These are phyloP conservation scores for Callaeas wilsoni DNA, from an alignment of 2,113 vertebrate genomes.

Conservation along the genomic window DNA sequence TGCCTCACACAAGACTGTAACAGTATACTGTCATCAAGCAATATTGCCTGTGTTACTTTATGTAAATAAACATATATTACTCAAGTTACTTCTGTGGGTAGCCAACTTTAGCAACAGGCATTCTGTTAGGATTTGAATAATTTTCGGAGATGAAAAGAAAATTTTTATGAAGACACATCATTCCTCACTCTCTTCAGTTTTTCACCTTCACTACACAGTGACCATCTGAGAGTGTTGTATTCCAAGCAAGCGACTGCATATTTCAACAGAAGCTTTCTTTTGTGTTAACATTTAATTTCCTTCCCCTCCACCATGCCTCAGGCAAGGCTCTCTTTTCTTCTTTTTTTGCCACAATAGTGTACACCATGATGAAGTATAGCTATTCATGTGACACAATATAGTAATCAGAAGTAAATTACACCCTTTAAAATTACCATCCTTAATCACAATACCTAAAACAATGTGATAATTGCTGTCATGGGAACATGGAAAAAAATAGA, in stretches of 20 bases:
- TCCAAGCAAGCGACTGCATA: not conserved
- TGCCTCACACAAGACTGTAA: not conserved
- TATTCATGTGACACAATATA: conserved; percentile 32
- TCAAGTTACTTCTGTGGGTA: not conserved
- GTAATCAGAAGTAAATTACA: conserved; percentile 51
- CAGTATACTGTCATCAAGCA: not conserved
- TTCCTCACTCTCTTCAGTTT: not conserved
- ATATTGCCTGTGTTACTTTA: not conserved
- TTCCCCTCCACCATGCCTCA: not conserved
- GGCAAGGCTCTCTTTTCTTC: not conserved
- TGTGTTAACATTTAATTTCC: conserved; percentile 15
- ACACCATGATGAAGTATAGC: not conserved
- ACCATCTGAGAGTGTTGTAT: not conserved
- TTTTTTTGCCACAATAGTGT: not conserved
- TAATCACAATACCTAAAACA: conserved; percentile 8
- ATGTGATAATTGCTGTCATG: conserved; percentile 25
- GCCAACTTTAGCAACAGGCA: not conserved
- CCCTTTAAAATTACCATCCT: not conserved
- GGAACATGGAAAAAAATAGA: not conserved
- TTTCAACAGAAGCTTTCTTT: conserved; percentile 28
- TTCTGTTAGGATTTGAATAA: not conserved
- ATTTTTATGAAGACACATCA: not conserved
- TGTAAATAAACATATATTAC: not conserved
- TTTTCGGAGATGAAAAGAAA: not conserved
- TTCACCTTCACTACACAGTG: not conserved